phyloP scores from a whole-genome alignment of 2,888 invertebrate genomes.

The Xestia xanthographa region DNA sequence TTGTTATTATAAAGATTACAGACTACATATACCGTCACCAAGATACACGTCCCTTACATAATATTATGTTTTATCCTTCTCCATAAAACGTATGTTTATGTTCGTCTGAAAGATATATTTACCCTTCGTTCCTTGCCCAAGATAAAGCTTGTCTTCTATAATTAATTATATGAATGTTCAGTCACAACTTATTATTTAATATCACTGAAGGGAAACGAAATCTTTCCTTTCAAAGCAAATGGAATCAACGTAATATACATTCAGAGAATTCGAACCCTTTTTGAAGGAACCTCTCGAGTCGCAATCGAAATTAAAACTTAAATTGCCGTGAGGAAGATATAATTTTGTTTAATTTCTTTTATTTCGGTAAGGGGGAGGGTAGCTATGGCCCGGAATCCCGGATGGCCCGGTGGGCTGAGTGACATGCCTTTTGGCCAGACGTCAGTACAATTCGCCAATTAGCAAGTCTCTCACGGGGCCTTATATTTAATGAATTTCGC shows the following conservation, averaged over 20 bases:
- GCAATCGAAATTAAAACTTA: conserved; percentile 75
- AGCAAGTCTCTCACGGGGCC: conserved; percentile 65
- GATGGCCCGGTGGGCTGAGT: conserved; percentile 61
- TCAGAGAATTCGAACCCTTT: conserved; percentile 72
- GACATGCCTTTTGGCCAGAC: conserved; percentile 75
- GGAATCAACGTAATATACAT: conserved; percentile 73
- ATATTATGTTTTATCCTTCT: conserved; percentile 8
- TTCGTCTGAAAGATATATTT: conserved; percentile 15
- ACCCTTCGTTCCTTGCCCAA: background rate
- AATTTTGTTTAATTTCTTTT: conserved; percentile 73
- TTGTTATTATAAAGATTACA: conserved; percentile 53
- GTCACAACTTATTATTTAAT: conserved; percentile 45
- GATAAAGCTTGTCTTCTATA: conserved; percentile 8
- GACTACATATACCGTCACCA: conserved; percentile 1
- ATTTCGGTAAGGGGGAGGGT: conserved; percentile 58
- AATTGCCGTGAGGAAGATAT: conserved; percentile 72
- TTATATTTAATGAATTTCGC: conserved; percentile 77
- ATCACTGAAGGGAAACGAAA: conserved; percentile 41
- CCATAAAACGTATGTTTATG: conserved; percentile 18
- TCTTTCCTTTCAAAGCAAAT: conserved; percentile 70
- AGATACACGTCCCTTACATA: conserved; percentile 14
- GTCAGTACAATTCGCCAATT: conserved; percentile 79
- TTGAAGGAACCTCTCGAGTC: conserved; percentile 61
- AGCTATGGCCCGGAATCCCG: conserved; percentile 40
- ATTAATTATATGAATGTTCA: conserved; percentile 41